These are phyloP conservation scores for Holothuria scabra DNA, from an alignment of 53 echinoderm and acorn worm species.

Conservation along the genomic window DNA sequence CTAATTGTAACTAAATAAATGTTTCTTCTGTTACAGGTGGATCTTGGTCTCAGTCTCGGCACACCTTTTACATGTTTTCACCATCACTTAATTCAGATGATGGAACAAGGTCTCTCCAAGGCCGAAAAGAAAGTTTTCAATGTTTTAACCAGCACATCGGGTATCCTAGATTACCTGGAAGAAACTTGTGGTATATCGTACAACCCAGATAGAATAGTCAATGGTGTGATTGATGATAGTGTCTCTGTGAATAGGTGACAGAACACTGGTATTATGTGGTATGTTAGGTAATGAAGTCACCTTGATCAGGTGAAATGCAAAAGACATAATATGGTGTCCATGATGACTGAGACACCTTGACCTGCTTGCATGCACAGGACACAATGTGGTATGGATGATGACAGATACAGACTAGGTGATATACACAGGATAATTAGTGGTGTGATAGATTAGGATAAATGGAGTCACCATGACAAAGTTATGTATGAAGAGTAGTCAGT, in stretches of 20 bases:
- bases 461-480: too few species aligned
- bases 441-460: too few species aligned
- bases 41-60: conserved; percentile 71
- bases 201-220: conserved; percentile 43
- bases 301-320: too few species aligned
- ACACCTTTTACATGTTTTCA: conserved; percentile 88
- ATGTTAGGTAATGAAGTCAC: too few species aligned
- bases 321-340: too few species aligned
- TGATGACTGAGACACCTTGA: too few species aligned
- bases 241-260: conserved; percentile 25
- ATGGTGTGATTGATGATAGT: not conserved
- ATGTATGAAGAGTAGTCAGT: too few species aligned
- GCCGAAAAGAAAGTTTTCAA: conserved; percentile 88
- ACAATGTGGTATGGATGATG: too few species aligned
- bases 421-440: too few species aligned
- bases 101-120: conserved; percentile 72
- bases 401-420: too few species aligned
- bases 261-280: too few species aligned
- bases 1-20: not conserved
- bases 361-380: too few species aligned
- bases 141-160: conserved; percentile 76
- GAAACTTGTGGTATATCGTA: conserved; percentile 76
- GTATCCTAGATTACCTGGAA: conserved; percentile 82
- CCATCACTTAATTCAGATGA: conserved; percentile 90
- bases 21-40: conserved; percentile 62